Percentiles rank a stretch among this genome's conserved stretches.
Evolutionary conservation across 2,113 vertebrate species (phyloP).

Genomic region (Myrmecobius fasciatus): DNA sequence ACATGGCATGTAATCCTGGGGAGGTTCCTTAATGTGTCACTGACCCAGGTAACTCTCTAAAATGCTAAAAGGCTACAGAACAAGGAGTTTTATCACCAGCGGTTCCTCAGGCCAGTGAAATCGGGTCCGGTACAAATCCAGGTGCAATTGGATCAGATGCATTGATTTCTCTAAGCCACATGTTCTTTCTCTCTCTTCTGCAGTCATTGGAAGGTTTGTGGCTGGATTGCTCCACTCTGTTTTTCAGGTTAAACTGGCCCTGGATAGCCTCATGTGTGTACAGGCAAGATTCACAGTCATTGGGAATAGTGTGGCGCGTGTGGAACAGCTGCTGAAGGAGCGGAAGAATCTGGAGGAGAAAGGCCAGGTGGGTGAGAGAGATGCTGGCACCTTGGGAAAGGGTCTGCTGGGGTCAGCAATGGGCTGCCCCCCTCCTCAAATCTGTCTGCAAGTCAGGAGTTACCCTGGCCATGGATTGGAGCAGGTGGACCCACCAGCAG

Average conservation of each 20-base stretch:
- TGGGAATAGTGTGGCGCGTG: conserved; percentile 87
- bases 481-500: neutral
- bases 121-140: neutral
- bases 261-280: conserved; percentile 88
- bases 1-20: too few species aligned
- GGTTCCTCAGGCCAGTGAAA: neutral
- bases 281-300: conserved; percentile 85
- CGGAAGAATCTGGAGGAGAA: conserved; percentile 89
- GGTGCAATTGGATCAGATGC: too few species aligned
- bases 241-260: conserved; percentile 89
- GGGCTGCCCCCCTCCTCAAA: neutral
- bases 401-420: neutral
- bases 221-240: conserved; percentile 17
- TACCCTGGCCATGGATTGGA: neutral
- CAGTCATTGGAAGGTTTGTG: neutral
- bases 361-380: conserved; percentile 86
- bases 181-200: neutral
- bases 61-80: neutral
- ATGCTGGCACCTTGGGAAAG: neutral
- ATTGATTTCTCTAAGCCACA: neutral
- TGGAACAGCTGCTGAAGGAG: conserved; percentile 91
- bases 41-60: neutral
- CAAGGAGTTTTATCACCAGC: neutral
- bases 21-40: too few species aligned
- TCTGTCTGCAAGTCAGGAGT: neutral